Evolutionary conservation across 2,113 vertebrate genomes (phyloP).

Genomic region (Fregata magnificens): DNA sequence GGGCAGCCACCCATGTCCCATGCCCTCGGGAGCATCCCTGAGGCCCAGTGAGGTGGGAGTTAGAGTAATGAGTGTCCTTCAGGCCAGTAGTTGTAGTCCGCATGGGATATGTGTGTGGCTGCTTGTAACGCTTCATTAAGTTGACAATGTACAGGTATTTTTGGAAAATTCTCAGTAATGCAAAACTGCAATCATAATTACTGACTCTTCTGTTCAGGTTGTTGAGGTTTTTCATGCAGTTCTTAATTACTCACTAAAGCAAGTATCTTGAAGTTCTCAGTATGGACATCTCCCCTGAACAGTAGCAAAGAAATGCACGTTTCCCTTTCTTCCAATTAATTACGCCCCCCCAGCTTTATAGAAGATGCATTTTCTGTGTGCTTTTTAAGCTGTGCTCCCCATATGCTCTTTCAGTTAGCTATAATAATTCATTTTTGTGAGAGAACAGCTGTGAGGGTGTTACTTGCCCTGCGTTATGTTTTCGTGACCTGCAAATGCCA

Average conservation of each 20-base stretch:
- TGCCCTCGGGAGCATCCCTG: background rate
- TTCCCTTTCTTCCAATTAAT: background rate
- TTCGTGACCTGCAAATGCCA: background rate
- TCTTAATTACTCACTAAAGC: background rate
- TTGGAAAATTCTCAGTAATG: background rate
- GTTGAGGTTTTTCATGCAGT: background rate
- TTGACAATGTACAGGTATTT: background rate
- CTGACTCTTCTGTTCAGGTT: background rate
- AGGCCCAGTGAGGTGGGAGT: background rate
- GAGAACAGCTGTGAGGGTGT: background rate
- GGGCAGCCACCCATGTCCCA: rapidly evolving
- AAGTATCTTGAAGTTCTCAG: background rate
- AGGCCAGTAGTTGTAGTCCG: rapidly evolving
- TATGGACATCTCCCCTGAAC: background rate
- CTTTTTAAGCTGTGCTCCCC: background rate
- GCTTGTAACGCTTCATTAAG: rapidly evolving
- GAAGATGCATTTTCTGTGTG: background rate
- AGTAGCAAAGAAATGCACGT: background rate
- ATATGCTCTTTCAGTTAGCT: background rate
- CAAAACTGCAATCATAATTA: background rate
- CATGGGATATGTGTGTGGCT: rapidly evolving
- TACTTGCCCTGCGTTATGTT: rapidly evolving
- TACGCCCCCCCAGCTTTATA: background rate
- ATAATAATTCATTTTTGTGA: background rate
- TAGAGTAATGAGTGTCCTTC: background rate